Percentiles rank a stretch among this genome's conserved stretches.
Evolutionary conservation across 1,140 invertebrate genomes (phyloP).

Genomic region (Pseudachorutes palmiensis): DNA sequence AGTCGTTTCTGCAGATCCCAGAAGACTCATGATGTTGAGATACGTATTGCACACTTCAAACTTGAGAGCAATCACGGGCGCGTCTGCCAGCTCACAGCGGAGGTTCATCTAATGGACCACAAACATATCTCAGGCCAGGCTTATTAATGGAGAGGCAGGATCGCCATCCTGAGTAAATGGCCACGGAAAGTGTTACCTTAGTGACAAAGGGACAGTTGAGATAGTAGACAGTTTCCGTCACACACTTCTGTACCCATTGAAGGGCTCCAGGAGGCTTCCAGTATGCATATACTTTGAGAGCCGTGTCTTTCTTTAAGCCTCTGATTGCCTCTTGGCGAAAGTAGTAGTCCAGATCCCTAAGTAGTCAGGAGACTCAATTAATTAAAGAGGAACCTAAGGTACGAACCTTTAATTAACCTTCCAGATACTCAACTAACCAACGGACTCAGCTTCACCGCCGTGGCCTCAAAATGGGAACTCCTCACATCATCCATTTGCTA

Average conservation of each 20-base stretch:
- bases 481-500: too few species aligned
- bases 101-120: constrained; percentile 16
- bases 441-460: too few species aligned
- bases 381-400: too few species aligned
- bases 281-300: constrained; percentile 16
- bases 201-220: constrained; percentile 15
- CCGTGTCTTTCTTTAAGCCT: constrained; percentile 10
- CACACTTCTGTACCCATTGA: constrained; percentile 18
- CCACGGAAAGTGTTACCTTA: too few species aligned
- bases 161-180: too few species aligned
- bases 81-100: constrained; percentile 10
- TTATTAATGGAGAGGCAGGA: too few species aligned
- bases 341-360: constrained; percentile 15
- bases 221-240: constrained; percentile 18
- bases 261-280: constrained; percentile 19
- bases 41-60: constrained; percentile 18
- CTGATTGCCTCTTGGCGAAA: constrained; percentile 1
- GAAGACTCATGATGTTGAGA: constrained; percentile 16
- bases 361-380: too few species aligned
- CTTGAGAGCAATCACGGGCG: constrained; percentile 7
- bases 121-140: too few species aligned
- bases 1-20: constrained; percentile 10
- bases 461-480: too few species aligned
- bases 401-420: too few species aligned
- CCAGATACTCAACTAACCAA: too few species aligned